Base-by-base conservation (phyloP, 2,797 vertebrate species). In the Anolis apletophallus region DNA sequence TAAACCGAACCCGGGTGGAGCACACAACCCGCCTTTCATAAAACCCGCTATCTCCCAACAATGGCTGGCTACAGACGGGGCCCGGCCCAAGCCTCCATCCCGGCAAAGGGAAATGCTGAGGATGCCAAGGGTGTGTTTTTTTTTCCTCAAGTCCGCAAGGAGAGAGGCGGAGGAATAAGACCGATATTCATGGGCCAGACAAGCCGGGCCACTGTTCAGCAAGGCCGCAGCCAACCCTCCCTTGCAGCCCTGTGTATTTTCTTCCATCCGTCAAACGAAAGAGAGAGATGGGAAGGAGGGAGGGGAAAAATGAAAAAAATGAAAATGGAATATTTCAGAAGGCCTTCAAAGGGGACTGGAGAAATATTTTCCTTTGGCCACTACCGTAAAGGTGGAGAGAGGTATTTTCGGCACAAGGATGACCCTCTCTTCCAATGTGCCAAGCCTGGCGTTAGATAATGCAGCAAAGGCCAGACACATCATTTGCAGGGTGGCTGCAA, bases 11-110 rank as follows among this genome's bases (percentile, higher is more conserved):
- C 84, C 10, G 54, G 68, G 17, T 1, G 68, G 61, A 32, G 72
- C 77, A 94, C 89, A 94, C 87, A 92, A 72, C 79, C 50, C 13
- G 67, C 79, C 90, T 94, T 94, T 94, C 90, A 92, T 76, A 69
- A 10, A 29, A 85, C 68, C 64, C 69, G n/a, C 54, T 89, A 67
- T 88, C 89, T 80, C 73, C 34, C 87, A 85, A 88, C 91, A 91
- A 86, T 91, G 87, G 85, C 69, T 57, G 29, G 50, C 87, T 50
- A 80, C 80, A 75, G 73, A 81, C 13, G 0, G 1, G 29, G 79
- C 73, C 21, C 29, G 61, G 46, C 16, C 84, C 10, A 23, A 54
- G 0, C 1, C 50, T 19, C 46, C 1, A 55, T 19, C 4, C n/a
- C 29, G 34, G 23, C 81, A 88, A n/a, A 74, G 86, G 57, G 80